Percentiles rank a stretch among this genome's conserved stretches.
Evolutionary conservation across 2,888 invertebrate genomes (phyloP).

Genomic region (Lingula anatina): DNA sequence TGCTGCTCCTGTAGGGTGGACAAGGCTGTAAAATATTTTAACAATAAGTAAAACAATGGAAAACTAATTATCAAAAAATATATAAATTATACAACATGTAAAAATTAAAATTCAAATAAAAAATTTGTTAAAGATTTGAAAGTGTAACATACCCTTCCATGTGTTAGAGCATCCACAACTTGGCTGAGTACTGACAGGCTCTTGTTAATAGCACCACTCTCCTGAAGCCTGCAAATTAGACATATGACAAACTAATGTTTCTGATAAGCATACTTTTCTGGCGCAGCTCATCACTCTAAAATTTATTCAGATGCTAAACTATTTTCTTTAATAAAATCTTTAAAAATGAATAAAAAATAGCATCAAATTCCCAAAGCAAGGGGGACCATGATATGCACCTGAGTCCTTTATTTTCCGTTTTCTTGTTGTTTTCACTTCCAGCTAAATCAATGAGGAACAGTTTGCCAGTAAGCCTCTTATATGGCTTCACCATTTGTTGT

Average conservation of each 20-base stretch:
- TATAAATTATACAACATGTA: too few relatives aligned
- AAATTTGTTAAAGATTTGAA: neutral
- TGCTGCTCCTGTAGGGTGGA: slow-evolving; percentile 40
- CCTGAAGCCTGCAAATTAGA: slow-evolving; percentile 29
- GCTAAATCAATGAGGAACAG: slow-evolving; percentile 46
- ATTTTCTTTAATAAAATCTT: too few relatives aligned
- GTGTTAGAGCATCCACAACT: slow-evolving; percentile 46
- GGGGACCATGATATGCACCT: slow-evolving; percentile 24
- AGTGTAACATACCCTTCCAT: slow-evolving; percentile 17
- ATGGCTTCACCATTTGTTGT: slow-evolving; percentile 15
- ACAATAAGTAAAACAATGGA: neutral
- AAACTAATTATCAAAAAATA: too few relatives aligned
- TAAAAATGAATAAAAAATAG: neutral
- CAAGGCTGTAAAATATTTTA: slow-evolving; percentile 22
- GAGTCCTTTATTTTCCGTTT: slow-evolving; percentile 43
- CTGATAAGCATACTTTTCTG: neutral
- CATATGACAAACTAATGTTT: neutral
- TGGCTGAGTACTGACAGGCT: slow-evolving; percentile 43
- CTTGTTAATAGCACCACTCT: slow-evolving; percentile 46
- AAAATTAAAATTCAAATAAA: too few relatives aligned
- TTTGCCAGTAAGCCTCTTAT: slow-evolving; percentile 29
- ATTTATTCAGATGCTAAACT: neutral
- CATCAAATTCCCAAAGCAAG: neutral
- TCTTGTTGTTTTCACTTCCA: slow-evolving; percentile 45
- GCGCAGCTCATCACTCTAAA: neutral